Evolutionary conservation across 1,140 invertebrate species (phyloP).

Genomic region (Drosophila nigrodunni): DNA sequence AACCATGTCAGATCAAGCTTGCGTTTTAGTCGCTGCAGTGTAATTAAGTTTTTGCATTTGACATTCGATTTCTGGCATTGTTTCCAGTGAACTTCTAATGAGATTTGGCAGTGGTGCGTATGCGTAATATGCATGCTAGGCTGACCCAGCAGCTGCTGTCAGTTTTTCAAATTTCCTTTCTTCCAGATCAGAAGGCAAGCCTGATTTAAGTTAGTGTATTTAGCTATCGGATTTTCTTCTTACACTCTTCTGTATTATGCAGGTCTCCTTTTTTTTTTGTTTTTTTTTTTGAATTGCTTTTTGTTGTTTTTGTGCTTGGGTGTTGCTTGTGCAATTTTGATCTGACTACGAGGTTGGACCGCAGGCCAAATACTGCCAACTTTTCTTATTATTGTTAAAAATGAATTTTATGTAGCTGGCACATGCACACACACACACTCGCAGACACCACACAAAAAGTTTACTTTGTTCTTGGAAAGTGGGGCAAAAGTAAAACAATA

Average conservation of each 20-base stretch:
- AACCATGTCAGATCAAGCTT: slow-evolving; percentile 1
- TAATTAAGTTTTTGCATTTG: slow-evolving; percentile 31
- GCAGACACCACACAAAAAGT: slow-evolving; percentile 14
- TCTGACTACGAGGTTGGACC: slow-evolving; percentile 53
- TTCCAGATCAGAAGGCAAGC: neutral
- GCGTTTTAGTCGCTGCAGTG: slow-evolving; percentile 8
- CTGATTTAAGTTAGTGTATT: slow-evolving; percentile 6
- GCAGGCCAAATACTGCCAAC: slow-evolving; percentile 68
- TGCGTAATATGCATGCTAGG: slow-evolving; percentile 44
- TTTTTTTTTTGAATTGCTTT: slow-evolving; percentile 23
- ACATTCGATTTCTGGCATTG: neutral
- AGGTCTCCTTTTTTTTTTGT: slow-evolving; percentile 10
- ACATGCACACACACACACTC: slow-evolving; percentile 23
- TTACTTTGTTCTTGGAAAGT: slow-evolving; percentile 54
- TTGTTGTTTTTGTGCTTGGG: slow-evolving; percentile 40
- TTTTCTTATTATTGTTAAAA: slow-evolving; percentile 78
- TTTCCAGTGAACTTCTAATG: slow-evolving; percentile 42
- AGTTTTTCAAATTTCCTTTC: neutral
- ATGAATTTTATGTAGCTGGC: slow-evolving; percentile 59
- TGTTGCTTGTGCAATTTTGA: slow-evolving; percentile 50
- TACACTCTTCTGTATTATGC: slow-evolving; percentile 18
- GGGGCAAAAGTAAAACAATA: slow-evolving; percentile 69
- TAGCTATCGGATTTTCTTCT: neutral
- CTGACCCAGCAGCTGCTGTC: slow-evolving; percentile 23
- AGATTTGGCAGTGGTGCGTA: slow-evolving; percentile 67